phyloP scores from a whole-genome alignment of 1,140 invertebrate species.

The Reticulitermes speratus region DNA sequence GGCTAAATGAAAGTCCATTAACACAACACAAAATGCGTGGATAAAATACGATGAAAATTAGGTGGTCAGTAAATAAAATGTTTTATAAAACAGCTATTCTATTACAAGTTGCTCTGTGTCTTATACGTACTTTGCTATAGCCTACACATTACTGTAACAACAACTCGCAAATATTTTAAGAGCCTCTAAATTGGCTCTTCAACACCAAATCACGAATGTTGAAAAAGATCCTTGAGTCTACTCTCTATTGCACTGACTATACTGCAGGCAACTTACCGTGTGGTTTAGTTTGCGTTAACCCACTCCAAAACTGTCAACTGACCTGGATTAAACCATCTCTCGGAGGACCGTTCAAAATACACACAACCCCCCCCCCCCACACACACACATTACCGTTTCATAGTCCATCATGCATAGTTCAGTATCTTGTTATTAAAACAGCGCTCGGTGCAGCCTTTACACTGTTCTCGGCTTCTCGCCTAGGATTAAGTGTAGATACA shows the following conservation, averaged over 20 bases:
- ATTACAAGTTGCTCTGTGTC: too few relatives aligned
- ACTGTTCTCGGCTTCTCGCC: background rate
- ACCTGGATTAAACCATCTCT: constrained; percentile 6
- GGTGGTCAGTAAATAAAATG: too few relatives aligned
- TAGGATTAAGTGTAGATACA: background rate
- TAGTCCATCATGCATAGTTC: background rate
- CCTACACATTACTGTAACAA: too few relatives aligned
- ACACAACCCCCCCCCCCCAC: background rate
- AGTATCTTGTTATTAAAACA: background rate
- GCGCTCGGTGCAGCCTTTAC: background rate
- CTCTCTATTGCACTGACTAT: background rate
- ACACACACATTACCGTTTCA: background rate
- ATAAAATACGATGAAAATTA: too few relatives aligned
- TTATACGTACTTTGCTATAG: too few relatives aligned
- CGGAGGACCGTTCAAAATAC: background rate
- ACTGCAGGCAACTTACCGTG: background rate
- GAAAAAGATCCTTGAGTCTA: background rate
- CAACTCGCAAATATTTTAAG: too few relatives aligned
- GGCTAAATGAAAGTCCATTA: too few relatives aligned
- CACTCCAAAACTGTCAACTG: constrained; percentile 10
- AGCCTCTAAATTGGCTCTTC: too few relatives aligned
- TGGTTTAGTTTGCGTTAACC: constrained; percentile 18
- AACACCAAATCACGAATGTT: too few relatives aligned
- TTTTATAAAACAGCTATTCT: too few relatives aligned
- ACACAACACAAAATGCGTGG: too few relatives aligned